Conservation (phyloP, 2,113 vertebrate species). For the Cyrtonyx montezumae region DNA sequence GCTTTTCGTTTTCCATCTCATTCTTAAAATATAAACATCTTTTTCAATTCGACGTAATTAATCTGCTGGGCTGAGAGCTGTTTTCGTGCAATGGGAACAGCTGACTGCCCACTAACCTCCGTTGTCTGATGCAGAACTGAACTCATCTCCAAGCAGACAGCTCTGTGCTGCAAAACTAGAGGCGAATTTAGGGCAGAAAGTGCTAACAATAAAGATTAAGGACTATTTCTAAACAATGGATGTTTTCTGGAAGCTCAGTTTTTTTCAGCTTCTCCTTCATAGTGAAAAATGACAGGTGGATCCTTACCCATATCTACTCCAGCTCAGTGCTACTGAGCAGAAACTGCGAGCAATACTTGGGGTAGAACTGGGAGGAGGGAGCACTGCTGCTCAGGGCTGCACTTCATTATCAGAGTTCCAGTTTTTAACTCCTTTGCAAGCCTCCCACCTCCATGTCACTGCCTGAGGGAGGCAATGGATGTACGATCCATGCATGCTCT, state of each 20-base stretch:
- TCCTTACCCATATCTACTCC: neutral
- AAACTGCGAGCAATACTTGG: accelerated
- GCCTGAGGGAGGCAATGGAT: accelerated
- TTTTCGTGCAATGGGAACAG: accelerated
- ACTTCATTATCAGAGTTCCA: neutral
- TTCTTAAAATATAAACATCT: neutral
- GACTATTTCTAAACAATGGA: neutral
- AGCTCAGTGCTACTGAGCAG: accelerated
- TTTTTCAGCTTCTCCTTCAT: neutral
- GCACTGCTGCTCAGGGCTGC: accelerated
- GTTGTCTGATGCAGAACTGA: neutral
- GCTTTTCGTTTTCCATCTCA: neutral
- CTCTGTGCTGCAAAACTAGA: neutral
- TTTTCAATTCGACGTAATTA: neutral
- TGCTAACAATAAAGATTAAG: neutral
- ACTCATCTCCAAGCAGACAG: neutral
- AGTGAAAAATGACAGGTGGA: neutral
- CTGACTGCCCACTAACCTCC: neutral
- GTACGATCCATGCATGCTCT: neutral
- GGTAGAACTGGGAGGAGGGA: neutral
- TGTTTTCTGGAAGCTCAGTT: neutral
- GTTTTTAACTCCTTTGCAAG: neutral
- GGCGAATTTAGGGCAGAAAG: neutral
- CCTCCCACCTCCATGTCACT: neutral
- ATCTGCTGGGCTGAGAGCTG: neutral